A percentile compares a stretch with the other conserved stretches of the same genome.
phyloP scores from a whole-genome alignment of 2,113 vertebrate genomes.

The Egretta garzetta region DNA sequence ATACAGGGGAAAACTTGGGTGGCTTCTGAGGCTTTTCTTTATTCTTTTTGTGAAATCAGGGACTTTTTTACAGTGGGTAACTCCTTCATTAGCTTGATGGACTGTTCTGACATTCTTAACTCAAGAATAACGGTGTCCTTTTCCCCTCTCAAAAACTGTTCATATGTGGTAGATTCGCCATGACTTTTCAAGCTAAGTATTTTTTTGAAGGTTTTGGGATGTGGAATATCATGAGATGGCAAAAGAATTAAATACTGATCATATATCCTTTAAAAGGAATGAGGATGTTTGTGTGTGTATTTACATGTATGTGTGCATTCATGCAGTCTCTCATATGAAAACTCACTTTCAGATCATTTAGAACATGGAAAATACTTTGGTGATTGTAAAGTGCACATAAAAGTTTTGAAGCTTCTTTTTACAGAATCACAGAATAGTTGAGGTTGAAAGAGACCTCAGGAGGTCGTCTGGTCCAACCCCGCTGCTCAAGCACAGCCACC shows the following conservation, averaged over 20 bases:
- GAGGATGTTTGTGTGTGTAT: background rate
- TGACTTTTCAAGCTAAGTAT: background rate
- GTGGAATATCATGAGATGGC: background rate
- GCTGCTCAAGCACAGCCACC: background rate
- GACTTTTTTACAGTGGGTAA: background rate
- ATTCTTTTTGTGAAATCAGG: background rate
- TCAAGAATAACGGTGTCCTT: slow-evolving; percentile 2
- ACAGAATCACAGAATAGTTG: background rate
- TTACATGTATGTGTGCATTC: background rate
- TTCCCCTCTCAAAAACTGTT: background rate
- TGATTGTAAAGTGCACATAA: background rate
- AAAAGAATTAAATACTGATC: background rate
- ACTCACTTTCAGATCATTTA: background rate
- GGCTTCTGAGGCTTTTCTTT: slow-evolving; percentile 10
- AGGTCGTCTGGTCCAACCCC: background rate
- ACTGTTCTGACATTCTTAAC: slow-evolving; percentile 38
- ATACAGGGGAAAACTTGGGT: background rate
- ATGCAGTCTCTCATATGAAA: background rate
- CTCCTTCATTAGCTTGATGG: slow-evolving; percentile 26
- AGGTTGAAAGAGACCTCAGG: background rate
- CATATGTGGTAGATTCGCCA: background rate
- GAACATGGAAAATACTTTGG: background rate
- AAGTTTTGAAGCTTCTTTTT: background rate
- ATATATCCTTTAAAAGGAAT: background rate
- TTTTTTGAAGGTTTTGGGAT: background rate